A percentile compares a stretch with the other conserved stretches of the same genome.
phyloP scores from a whole-genome alignment of 2,113 vertebrate species.

The Paramormyrops kingsleyae region DNA sequence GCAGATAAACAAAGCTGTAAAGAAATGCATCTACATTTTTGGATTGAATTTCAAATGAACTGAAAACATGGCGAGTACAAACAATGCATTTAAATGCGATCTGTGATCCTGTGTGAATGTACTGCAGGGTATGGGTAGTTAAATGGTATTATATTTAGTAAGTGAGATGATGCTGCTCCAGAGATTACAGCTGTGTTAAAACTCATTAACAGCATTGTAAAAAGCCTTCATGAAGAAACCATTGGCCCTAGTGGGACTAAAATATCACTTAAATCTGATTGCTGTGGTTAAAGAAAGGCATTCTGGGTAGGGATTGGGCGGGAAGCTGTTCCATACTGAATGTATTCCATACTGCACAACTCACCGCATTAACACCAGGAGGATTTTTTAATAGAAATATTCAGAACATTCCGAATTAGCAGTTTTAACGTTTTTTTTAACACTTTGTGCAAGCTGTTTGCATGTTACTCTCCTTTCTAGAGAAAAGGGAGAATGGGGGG shows the following conservation, averaged over 20 bases:
- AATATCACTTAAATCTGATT: conserved; percentile 24
- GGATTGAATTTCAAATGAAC: neutral
- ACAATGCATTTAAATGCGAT: conserved; percentile 29
- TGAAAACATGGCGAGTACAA: conserved; percentile 30
- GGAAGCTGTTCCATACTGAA: neutral
- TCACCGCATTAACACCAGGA: neutral
- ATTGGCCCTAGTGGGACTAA: conserved; percentile 23
- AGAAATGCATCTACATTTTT: neutral
- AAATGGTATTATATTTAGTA: conserved; percentile 29
- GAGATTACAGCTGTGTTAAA: conserved; percentile 34
- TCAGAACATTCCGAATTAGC: neutral
- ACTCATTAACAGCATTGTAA: conserved; percentile 29
- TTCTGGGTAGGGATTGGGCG: neutral
- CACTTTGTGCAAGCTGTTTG: neutral
- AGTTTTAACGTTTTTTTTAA: neutral
- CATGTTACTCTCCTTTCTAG: neutral
- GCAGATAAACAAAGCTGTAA: neutral
- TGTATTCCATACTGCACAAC: neutral
- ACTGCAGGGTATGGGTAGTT: conserved; percentile 24
- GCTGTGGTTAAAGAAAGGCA: conserved; percentile 19
- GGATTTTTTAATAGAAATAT: neutral
- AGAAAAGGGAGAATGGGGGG: neutral
- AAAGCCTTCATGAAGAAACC: conserved; percentile 35
- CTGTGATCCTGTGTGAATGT: conserved; percentile 24
- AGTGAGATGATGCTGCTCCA: conserved; percentile 32